These are phyloP conservation scores for Drosophila watanabei DNA, from an alignment of 1,140 invertebrate genomes.

Conservation along the genomic window DNA sequence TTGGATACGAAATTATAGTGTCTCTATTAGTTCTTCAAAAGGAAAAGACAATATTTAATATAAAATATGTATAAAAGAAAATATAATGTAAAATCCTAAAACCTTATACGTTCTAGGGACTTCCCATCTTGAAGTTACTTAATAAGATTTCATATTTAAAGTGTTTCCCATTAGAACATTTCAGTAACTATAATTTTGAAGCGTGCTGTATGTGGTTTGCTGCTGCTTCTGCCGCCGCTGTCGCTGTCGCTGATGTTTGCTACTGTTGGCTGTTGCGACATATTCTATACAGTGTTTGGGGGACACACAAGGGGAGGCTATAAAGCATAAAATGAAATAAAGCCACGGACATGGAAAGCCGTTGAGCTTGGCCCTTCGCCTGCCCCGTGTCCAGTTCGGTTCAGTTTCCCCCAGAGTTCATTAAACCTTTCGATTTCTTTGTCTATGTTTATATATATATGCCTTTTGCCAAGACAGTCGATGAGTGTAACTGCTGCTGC, in stretches of 20 bases:
- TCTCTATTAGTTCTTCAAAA: no score
- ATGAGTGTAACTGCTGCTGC: constrained; percentile 29
- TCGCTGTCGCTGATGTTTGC: constrained; percentile 3
- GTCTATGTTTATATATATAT: constrained; percentile 27
- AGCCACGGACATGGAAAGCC: constrained; percentile 29
- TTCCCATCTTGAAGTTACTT: no score
- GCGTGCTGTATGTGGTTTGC: background rate
- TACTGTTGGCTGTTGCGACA: constrained; percentile 30
- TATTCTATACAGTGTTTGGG: constrained; percentile 22
- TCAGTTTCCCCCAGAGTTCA: constrained; percentile 30
- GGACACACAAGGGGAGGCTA: constrained; percentile 5
- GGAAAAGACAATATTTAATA: no score
- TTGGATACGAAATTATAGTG: no score
- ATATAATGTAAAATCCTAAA: no score
- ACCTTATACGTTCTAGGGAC: no score
- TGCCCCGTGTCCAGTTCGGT: constrained; percentile 26
- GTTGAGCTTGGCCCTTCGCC: constrained; percentile 27
- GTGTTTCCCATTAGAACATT: no score
- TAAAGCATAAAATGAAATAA: constrained; percentile 38
- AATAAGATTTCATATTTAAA: no score
- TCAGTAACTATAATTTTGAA: background rate
- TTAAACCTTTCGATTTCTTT: constrained; percentile 55
- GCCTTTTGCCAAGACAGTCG: constrained; percentile 30
- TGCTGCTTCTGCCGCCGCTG: background rate
- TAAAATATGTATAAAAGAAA: no score